phyloP scores from a whole-genome alignment of 2,888 invertebrate species.

The Thyatira batis region DNA sequence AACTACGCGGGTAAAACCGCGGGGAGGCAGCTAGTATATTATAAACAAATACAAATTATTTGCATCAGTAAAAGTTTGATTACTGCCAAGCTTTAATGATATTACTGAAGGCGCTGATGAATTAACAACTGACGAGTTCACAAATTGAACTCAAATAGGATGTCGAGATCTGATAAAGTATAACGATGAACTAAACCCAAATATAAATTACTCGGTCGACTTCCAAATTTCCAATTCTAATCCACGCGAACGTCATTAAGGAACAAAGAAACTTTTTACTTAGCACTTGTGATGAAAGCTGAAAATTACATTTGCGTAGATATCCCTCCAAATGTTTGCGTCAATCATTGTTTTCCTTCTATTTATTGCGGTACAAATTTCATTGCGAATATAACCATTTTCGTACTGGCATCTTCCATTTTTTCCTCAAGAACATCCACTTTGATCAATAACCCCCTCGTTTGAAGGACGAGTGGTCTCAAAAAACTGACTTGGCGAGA shows the following conservation, averaged over 20 bases:
- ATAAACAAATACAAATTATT: too few species aligned
- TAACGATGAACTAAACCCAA: constrained; percentile 33
- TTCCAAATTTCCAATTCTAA: constrained; percentile 50
- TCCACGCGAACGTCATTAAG: constrained; percentile 43
- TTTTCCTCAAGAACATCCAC: constrained; percentile 31
- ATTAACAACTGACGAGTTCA: neutral
- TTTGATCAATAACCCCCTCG: constrained; percentile 59
- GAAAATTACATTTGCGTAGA: constrained; percentile 36
- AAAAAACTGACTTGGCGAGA: constrained; percentile 58
- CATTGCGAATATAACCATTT: constrained; percentile 8
- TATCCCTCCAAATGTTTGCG: constrained; percentile 25
- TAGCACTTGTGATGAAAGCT: constrained; percentile 43
- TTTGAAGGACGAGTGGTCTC: constrained; percentile 36
- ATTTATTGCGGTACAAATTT: constrained; percentile 13
- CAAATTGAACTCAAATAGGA: neutral
- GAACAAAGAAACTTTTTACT: constrained; percentile 56
- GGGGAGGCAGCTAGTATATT: too few species aligned
- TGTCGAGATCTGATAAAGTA: constrained; percentile 16
- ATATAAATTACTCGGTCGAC: constrained; percentile 41
- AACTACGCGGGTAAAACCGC: too few species aligned
- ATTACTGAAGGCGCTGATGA: neutral
- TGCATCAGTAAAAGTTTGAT: too few species aligned
- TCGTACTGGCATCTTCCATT: constrained; percentile 18
- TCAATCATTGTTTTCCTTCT: constrained; percentile 29
- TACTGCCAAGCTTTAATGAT: neutral